Evolutionary conservation across 2,888 invertebrate genomes (phyloP), one percentile per base, ranked within the genome.

Genomic region (Ochropleura leucogaster): DNA sequence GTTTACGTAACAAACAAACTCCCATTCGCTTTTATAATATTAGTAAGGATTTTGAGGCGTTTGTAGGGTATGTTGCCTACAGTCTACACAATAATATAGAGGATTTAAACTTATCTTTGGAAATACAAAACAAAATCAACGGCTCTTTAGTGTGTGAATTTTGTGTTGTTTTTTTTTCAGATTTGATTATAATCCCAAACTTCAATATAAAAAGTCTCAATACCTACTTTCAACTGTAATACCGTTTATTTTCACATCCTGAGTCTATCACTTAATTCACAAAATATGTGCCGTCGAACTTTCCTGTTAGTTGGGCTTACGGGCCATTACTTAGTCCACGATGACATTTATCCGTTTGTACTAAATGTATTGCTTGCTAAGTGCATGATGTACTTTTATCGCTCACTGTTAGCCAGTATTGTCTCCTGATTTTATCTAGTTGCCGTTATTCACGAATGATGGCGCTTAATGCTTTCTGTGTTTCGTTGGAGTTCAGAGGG

Each of bases 341-440:
- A 72, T 84, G 86, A 84, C 86, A 88, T 83, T 89, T 87, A 88
- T 82, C 83, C 73, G 68, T 64, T 74, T 73, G 82, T 78, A 81
- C 82, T 83, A 74, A 84, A 85, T 85, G 84, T 84, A 81, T 84
- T 84, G 78, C 83, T 72, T 67, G 72, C 74, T 79, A 81, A 87
- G 79, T 86, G 81, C 82, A 78, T 67, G 62, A 69, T 65, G 65
- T 77, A 74, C 68, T 80, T 81, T 80, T 76, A 79, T 80, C 78
- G 79, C 65, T 77, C 73, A 74, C 81, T 81, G 65, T 79, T 76
- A 76, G 69, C 60, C 60, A 72, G 86, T 69, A 85, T 82, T 87
- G 84, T 84, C 82, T 78, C 62, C 67, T 63, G 86, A 87, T 87
- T 74, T 79, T 86, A 86, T 87, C 87, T 74, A 62, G 55, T 76